Percentiles rank a stretch among this genome's conserved stretches.
phyloP scores from a whole-genome alignment of 1,140 invertebrate species.

The Euglossa dilemma region DNA sequence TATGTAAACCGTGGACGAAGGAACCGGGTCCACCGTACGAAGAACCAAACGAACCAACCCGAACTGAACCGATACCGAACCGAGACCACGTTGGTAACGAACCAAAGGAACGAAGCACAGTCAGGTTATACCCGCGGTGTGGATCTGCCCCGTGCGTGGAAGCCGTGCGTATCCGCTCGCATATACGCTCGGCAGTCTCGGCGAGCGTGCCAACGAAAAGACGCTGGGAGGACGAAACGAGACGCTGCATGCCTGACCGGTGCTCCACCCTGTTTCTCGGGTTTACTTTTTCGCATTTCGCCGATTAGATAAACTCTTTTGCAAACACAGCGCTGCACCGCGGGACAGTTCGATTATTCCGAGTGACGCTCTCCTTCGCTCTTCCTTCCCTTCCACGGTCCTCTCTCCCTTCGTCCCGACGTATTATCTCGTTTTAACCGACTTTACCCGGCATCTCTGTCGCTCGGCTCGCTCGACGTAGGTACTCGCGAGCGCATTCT shows the following conservation, averaged over 20 bases:
- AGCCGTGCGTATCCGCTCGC: constrained; percentile 42
- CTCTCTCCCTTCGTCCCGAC: background rate
- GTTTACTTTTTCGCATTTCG: constrained; percentile 74
- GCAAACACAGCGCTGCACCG: constrained; percentile 62
- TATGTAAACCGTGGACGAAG: constrained; percentile 21
- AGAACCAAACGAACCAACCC: background rate
- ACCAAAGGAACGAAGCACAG: constrained; percentile 33
- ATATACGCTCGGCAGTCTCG: background rate
- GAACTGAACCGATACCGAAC: background rate
- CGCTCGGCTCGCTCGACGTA: background rate
- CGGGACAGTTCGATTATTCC: constrained; percentile 69
- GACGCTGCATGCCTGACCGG: constrained; percentile 31
- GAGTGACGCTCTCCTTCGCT: constrained; percentile 10
- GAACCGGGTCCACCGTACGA: background rate
- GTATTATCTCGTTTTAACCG: background rate
- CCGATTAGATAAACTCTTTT: constrained; percentile 76
- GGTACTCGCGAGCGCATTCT: constrained; percentile 1
- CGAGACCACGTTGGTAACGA: background rate
- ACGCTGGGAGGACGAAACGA: constrained; percentile 15
- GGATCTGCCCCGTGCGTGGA: constrained; percentile 51
- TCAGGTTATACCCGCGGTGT: constrained; percentile 54
- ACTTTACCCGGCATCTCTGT: background rate
- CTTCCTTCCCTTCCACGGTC: background rate
- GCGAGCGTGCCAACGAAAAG: constrained; percentile 43
- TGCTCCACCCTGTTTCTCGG: constrained; percentile 67